These are phyloP conservation scores for Drosophila sp. DNA, from an alignment of 1,140 invertebrate genomes.

Conservation along the genomic window DNA sequence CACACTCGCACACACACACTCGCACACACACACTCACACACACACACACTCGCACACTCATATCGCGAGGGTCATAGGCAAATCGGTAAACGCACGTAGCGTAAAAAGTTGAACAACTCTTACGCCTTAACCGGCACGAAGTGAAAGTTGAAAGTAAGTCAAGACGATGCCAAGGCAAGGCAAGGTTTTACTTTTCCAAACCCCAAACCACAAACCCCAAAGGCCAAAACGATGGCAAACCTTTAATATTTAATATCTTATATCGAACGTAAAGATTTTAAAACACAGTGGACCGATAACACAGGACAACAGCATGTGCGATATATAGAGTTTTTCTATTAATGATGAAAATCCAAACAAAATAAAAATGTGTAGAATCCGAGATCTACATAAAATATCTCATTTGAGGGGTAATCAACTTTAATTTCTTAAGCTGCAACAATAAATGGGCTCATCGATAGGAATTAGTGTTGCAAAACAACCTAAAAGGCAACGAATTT, in stretches of 20 bases:
- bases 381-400: no score
- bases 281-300: neutral
- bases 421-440: no score
- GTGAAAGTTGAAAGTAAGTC: slow-evolving; percentile 76
- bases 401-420: no score
- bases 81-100: slow-evolving; percentile 70
- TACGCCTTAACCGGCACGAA: slow-evolving; percentile 22
- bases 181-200: slow-evolving; percentile 55
- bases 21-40: slow-evolving; percentile 19
- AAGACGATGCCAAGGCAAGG: slow-evolving; percentile 51
- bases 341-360: no score
- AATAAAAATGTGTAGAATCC: no score
- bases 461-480: no score
- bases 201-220: slow-evolving; percentile 17
- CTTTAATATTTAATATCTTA: neutral
- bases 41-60: slow-evolving; percentile 28
- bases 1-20: slow-evolving; percentile 2
- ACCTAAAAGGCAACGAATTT: no score
- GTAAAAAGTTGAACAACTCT: slow-evolving; percentile 65
- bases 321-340: no score
- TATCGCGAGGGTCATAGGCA: slow-evolving; percentile 37
- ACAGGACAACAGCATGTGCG: no score
- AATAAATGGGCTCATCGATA: no score
- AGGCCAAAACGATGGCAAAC: neutral
- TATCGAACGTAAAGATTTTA: neutral